Conservation (phyloP, 2,113 vertebrate species). For the Rhinolophus ferrumequinum region DNA sequence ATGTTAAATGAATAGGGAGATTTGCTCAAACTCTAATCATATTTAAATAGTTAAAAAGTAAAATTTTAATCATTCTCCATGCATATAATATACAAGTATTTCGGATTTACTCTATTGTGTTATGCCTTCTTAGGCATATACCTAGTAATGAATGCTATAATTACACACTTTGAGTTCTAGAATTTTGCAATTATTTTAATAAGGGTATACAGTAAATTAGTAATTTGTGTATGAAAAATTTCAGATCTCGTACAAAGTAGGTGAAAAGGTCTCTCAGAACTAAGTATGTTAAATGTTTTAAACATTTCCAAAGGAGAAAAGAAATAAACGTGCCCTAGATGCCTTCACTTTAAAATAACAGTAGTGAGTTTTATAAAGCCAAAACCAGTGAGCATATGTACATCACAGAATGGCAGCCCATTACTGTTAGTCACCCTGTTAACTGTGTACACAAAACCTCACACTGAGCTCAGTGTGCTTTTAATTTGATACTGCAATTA, state of each 20-base stretch:
- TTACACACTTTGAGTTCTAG: neutral
- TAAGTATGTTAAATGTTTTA: constrained; percentile 22
- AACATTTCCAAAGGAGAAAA: constrained; percentile 25
- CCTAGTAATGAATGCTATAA: neutral
- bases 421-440: neutral
- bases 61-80: neutral
- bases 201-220: neutral
- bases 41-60: constrained; percentile 25
- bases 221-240: constrained; percentile 46
- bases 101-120: neutral
- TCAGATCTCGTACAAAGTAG: neutral
- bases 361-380: neutral
- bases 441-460: constrained; percentile 69
- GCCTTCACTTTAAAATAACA: constrained; percentile 24
- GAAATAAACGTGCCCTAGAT: neutral
- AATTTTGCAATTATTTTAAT: constrained; percentile 53
- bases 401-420: neutral
- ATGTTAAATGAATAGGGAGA: constrained; percentile 13
- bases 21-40: neutral
- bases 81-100: neutral
- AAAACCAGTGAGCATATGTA: rapidly evolving
- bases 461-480: constrained; percentile 75
- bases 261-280: constrained; percentile 16
- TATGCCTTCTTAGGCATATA: neutral
- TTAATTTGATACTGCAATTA: constrained; percentile 85